Conservation (phyloP, 2,113 vertebrate species). For the Channa argus region DNA sequence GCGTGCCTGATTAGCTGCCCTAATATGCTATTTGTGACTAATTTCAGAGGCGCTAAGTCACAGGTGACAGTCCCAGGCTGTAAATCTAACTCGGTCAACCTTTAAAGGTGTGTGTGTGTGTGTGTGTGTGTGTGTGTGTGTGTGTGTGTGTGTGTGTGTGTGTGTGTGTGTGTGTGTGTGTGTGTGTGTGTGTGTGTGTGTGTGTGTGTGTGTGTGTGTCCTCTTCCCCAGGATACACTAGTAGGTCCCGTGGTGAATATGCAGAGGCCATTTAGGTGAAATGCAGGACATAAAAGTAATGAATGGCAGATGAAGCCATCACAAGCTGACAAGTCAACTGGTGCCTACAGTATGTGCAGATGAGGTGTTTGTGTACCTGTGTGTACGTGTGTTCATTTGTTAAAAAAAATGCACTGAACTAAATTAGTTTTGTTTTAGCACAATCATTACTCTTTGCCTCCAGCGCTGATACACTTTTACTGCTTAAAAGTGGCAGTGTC, state of each 20-base stretch:
- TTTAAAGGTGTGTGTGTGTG: conserved; percentile 52
- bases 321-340: conserved; percentile 84
- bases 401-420: conserved; percentile 42
- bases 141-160: conserved; percentile 6
- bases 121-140: too few relatives aligned
- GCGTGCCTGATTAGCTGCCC: conserved; percentile 95
- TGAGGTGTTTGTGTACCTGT: conserved; percentile 46
- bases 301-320: conserved; percentile 90
- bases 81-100: conserved; percentile 87
- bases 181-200: conserved; percentile 21
- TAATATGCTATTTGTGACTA: conserved; percentile 99
- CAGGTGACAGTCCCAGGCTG: conserved; percentile 91
- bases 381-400: conserved; percentile 11
- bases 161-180: conserved; percentile 38
- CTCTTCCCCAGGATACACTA: conserved; percentile 64
- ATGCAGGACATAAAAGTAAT: conserved; percentile 89
- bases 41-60: conserved; percentile 94
- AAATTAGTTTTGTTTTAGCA: conserved; percentile 80
- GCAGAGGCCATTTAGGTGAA: conserved; percentile 91
- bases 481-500: conserved; percentile 77
- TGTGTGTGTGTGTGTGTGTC: conserved; percentile 48
- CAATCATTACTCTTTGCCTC: conserved; percentile 90
- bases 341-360: conserved; percentile 66
- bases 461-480: conserved; percentile 83
- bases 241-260: conserved; percentile 87